Evolutionary conservation across 2,797 vertebrate species (phyloP).

Genomic region (Pangasius larnaudii): DNA sequence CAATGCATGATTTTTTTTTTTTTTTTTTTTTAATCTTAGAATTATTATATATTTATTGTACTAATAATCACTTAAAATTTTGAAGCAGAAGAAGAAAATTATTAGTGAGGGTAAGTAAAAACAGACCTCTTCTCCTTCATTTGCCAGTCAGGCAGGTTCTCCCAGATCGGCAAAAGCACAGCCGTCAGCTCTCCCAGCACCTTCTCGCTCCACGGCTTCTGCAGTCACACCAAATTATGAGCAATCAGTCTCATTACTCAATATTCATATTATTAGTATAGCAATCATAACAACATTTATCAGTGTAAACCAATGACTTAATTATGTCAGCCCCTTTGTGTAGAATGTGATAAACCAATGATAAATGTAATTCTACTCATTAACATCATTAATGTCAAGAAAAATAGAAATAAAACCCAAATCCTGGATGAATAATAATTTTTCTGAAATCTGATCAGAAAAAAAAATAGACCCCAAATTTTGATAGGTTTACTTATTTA

Average conservation of each 20-base stretch:
- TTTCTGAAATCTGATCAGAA: not conserved
- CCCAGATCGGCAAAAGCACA: constrained; percentile 79
- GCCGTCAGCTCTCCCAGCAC: constrained; percentile 76
- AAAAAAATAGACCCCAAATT: not conserved
- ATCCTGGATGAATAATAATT: not conserved
- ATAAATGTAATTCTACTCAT: not conserved
- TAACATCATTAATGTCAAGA: not conserved
- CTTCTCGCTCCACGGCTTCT: constrained; percentile 78
- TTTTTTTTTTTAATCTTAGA: not conserved
- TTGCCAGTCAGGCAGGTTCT: constrained; percentile 73
- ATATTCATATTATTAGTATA: constrained; percentile 31
- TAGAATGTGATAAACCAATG: not conserved
- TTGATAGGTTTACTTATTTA: not conserved
- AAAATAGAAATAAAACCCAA: not conserved
- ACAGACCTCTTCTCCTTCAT: constrained; percentile 70
- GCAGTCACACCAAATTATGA: constrained; percentile 25
- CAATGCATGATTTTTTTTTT: not conserved
- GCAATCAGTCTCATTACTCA: constrained; percentile 18
- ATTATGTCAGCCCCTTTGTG: not conserved
- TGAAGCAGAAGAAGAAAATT: not conserved
- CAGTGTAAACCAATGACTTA: not conserved
- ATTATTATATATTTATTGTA: not conserved
- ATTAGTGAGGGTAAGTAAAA: not conserved
- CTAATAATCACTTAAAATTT: constrained; percentile 8
- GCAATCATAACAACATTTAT: constrained; percentile 28